Evolutionary conservation across 2,797 vertebrate genomes (phyloP).

Genomic region (Dromococcyx pavoninus): DNA sequence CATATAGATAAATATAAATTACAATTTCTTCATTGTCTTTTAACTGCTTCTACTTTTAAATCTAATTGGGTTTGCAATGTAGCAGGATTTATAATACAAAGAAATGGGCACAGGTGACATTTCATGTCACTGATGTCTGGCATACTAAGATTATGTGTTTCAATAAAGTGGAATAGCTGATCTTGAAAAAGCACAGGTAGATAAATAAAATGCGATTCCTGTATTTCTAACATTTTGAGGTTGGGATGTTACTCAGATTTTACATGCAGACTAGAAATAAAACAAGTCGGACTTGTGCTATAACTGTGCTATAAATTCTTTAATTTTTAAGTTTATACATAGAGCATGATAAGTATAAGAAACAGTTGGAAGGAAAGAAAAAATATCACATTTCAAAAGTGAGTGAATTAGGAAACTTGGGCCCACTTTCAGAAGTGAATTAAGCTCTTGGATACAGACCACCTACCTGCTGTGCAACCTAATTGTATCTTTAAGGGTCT

Average conservation of each 20-base stretch:
- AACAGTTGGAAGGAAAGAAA: neutral
- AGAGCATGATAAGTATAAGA: neutral
- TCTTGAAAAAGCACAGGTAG: conserved; percentile 52
- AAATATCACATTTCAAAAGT: neutral
- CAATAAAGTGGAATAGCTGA: neutral
- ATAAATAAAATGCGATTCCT: conserved; percentile 38
- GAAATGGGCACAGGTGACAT: conserved; percentile 23
- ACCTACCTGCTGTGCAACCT: neutral
- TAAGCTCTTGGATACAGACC: neutral
- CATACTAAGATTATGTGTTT: conserved; percentile 17
- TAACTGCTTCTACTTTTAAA: neutral
- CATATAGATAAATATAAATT: neutral
- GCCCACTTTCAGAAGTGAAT: neutral
- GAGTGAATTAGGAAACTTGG: neutral
- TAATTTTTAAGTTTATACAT: conserved; percentile 30
- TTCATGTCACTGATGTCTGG: conserved; percentile 38
- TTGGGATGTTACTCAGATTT: conserved; percentile 31
- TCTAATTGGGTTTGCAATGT: conserved; percentile 2
- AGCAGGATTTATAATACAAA: conserved; percentile 8
- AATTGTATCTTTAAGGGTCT: neutral
- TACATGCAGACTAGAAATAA: conserved; percentile 28
- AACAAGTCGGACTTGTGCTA: conserved; percentile 34
- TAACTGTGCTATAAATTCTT: conserved; percentile 28
- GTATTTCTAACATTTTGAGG: no score
- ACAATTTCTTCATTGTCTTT: conserved; percentile 8